phyloP scores from a whole-genome alignment of 2,888 invertebrate genomes.

The Agrotis ipsilon region DNA sequence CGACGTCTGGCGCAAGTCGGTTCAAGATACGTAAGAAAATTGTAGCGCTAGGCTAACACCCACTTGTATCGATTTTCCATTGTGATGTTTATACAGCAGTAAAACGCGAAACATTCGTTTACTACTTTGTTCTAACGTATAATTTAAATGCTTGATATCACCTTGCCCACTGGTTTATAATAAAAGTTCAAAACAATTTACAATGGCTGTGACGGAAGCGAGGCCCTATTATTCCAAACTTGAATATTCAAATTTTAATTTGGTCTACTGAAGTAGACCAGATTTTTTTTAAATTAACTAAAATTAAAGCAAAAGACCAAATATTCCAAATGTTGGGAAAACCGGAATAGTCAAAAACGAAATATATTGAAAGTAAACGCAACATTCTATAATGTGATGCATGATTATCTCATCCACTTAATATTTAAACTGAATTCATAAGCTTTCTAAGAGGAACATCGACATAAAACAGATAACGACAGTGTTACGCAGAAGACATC shows the following conservation, averaged over 20 bases:
- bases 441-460: not conserved
- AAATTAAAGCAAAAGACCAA: too few relatives aligned
- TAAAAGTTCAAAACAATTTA: not conserved
- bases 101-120: slow-evolving; percentile 23
- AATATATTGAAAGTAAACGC: not conserved
- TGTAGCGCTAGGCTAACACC: slow-evolving; percentile 16
- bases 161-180: not conserved
- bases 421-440: not conserved
- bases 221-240: not conserved
- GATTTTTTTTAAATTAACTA: not conserved
- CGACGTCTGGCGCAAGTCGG: not conserved
- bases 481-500: slow-evolving; percentile 13
- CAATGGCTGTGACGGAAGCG: not conserved
- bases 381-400: not conserved
- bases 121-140: not conserved
- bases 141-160: slow-evolving; percentile 3
- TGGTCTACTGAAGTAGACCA: not conserved
- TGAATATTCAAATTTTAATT: not conserved
- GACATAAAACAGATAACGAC: too few relatives aligned
- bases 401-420: not conserved
- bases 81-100: slow-evolving; percentile 50
- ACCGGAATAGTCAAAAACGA: not conserved
- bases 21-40: slow-evolving; percentile 30
- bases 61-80: slow-evolving; percentile 56
- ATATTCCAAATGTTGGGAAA: too few relatives aligned